These are phyloP conservation scores for Bucco capensis DNA, from an alignment of 2,113 vertebrate genomes.

Conservation along the genomic window DNA sequence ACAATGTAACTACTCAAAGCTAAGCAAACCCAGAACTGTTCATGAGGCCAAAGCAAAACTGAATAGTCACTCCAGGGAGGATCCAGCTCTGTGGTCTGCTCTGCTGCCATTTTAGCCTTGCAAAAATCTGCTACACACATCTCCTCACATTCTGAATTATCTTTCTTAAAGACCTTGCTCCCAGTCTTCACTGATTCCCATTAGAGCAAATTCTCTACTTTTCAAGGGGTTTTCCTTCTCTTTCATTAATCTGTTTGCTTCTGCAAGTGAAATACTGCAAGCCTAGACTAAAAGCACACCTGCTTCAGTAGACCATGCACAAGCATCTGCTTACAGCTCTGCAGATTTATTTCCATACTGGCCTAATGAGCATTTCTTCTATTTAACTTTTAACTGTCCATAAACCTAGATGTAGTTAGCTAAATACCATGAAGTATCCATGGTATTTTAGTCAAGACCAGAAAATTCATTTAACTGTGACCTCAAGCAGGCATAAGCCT, in stretches of 20 bases:
- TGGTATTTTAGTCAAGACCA: not conserved
- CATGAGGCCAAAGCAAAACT: not conserved
- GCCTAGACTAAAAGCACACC: slow-evolving; percentile 22
- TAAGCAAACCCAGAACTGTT: not conserved
- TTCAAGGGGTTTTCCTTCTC: not conserved
- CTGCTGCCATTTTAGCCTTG: not conserved
- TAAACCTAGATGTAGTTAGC: not conserved
- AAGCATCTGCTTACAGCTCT: not conserved
- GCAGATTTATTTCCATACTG: slow-evolving; percentile 19
- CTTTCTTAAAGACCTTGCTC: not conserved
- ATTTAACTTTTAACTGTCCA: not conserved
- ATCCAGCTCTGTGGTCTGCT: not conserved
- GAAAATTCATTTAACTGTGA: not conserved
- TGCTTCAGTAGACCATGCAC: not conserved
- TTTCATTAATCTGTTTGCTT: not conserved
- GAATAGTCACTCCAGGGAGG: not conserved
- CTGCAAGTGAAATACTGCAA: slow-evolving; percentile 26
- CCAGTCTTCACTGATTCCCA: not conserved
- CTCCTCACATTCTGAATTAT: not conserved
- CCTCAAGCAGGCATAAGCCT: not conserved
- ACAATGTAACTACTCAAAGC: not conserved
- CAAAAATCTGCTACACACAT: not conserved
- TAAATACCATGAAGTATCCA: not conserved
- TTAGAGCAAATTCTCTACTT: not conserved
- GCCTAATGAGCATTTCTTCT: slow-evolving; percentile 15